These are phyloP conservation scores for Oxyteleia sp. DNA, from an alignment of 2,888 invertebrate species.

Conservation along the genomic window DNA sequence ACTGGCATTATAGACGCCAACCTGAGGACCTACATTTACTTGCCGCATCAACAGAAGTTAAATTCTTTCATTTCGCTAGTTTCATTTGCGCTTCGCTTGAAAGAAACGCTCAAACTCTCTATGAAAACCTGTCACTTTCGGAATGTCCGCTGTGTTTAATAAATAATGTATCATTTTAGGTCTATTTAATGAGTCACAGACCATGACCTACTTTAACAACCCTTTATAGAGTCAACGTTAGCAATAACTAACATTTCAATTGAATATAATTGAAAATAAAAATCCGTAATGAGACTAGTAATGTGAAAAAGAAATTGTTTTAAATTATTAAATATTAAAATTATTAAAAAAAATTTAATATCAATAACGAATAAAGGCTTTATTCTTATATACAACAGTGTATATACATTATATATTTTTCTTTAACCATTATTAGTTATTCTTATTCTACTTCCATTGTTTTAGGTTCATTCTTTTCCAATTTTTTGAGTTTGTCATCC, in stretches of 20 bases:
- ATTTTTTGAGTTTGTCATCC: conserved; percentile 84
- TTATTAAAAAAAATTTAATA: too few relatives aligned
- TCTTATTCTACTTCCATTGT: too few relatives aligned
- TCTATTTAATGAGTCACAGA: conserved; percentile 17
- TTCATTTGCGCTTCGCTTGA: conserved; percentile 46
- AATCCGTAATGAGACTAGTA: neutral
- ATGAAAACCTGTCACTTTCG: conserved; percentile 67
- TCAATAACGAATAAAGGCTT: neutral
- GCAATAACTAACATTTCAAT: neutral
- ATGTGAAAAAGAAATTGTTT: neutral
- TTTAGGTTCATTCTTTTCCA: conserved; percentile 44
- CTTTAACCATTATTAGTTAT: too few relatives aligned
- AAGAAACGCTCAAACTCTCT: conserved; percentile 55
- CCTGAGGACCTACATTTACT: conserved; percentile 86
- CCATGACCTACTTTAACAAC: conserved; percentile 16
- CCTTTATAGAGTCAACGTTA: conserved; percentile 8
- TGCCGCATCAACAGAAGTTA: conserved; percentile 67
- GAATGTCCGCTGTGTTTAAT: conserved; percentile 47
- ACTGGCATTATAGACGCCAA: conserved; percentile 79
- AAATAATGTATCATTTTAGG: conserved; percentile 18
- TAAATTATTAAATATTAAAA: too few relatives aligned
- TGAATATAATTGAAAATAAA: neutral
- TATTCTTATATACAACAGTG: neutral
- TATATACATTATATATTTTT: conserved; percentile 3
- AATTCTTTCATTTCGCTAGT: conserved; percentile 56